These are phyloP conservation scores for Schizothorax lantsangensis DNA, from an alignment of 2,797 vertebrate genomes.

Conservation along the genomic window DNA sequence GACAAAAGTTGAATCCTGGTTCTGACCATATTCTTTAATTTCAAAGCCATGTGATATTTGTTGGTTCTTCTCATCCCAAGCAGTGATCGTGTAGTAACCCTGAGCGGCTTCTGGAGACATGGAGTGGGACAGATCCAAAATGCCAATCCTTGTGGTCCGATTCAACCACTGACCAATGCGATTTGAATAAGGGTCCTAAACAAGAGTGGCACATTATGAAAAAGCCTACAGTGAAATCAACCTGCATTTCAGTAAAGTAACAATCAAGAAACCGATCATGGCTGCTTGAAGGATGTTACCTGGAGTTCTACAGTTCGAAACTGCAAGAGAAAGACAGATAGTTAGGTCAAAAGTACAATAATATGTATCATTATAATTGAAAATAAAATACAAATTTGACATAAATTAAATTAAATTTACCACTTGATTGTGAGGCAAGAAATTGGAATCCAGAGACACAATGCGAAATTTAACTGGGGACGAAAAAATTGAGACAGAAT, in stretches of 20 bases:
- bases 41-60: conserved; percentile 67
- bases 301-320: conserved; percentile 70
- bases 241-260: not conserved
- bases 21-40: conserved; percentile 79
- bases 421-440: conserved; percentile 69
- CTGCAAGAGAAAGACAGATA: conserved; percentile 63
- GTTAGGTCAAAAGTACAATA: not conserved
- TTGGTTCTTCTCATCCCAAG: conserved; percentile 62
- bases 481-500: conserved; percentile 4
- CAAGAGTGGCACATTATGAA: conserved; percentile 6
- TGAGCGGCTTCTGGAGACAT: conserved; percentile 75
- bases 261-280: not conserved
- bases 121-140: conserved; percentile 80
- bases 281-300: conserved; percentile 58
- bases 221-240: not conserved
- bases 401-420: conserved; percentile 64
- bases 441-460: conserved; percentile 76
- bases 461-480: conserved; percentile 80
- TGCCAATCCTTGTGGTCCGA: conserved; percentile 67
- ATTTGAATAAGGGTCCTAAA: conserved; percentile 82
- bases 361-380: not conserved
- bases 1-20: not conserved
- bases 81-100: conserved; percentile 76
- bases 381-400: not conserved
- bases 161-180: conserved; percentile 85